phyloP scores from a whole-genome alignment of 2,888 invertebrate species.

The Drosophila subquinaria region DNA sequence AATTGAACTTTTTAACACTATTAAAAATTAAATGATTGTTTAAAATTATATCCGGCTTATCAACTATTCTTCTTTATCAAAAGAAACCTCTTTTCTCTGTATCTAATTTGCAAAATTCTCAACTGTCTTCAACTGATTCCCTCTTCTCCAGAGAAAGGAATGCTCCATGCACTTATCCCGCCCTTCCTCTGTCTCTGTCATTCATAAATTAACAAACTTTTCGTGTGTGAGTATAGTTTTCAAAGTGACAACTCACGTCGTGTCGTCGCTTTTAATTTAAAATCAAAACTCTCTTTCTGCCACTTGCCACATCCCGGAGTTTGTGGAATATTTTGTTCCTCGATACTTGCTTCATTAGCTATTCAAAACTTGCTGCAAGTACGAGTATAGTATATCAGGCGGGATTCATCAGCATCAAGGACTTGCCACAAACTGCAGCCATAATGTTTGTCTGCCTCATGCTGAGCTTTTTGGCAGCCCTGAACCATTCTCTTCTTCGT shows the following conservation, averaged over 20 bases:
- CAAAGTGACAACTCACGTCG: constrained; percentile 15
- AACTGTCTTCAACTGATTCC: not conserved
- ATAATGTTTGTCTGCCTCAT: constrained; percentile 42
- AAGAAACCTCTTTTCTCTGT: no score
- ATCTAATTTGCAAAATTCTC: no score
- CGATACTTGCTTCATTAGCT: constrained; percentile 67
- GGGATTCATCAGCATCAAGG: constrained; percentile 62
- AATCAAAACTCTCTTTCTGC: constrained; percentile 3
- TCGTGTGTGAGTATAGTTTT: not conserved
- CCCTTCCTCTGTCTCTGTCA: not conserved
- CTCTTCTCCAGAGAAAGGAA: not conserved
- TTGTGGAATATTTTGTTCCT: constrained; percentile 20
- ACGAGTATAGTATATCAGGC: constrained; percentile 59
- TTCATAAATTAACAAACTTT: constrained; percentile 18
- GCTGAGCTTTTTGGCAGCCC: constrained; percentile 40
- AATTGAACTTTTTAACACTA: no score
- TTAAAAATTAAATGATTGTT: no score
- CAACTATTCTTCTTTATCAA: no score
- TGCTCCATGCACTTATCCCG: not conserved
- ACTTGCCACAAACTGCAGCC: constrained; percentile 54
- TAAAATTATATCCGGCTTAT: no score
- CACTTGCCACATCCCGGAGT: not conserved
- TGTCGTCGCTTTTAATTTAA: constrained; percentile 12
- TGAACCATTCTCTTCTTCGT: constrained; percentile 1
- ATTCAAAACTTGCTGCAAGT: constrained; percentile 52